Conservation (phyloP, 2,888 invertebrate species). For the Plutella xylostella region DNA sequence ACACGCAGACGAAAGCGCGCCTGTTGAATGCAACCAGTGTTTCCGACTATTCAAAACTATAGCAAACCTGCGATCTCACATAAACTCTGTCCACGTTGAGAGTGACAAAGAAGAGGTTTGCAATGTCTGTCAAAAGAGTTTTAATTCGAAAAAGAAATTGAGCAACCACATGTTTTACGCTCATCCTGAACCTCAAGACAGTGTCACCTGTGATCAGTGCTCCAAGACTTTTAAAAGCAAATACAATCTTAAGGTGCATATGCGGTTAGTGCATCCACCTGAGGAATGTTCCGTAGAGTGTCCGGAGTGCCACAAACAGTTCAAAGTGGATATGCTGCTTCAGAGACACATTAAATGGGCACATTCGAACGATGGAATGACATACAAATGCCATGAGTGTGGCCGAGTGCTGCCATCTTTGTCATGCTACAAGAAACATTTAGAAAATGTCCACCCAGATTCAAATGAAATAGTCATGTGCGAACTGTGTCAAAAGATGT, state of each 20-base stretch:
- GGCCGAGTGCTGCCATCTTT: slow-evolving; percentile 23
- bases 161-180: slow-evolving; percentile 30
- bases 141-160: slow-evolving; percentile 26
- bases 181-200: slow-evolving; percentile 25
- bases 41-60: slow-evolving; percentile 26
- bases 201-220: slow-evolving; percentile 25
- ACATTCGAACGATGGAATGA: slow-evolving; percentile 27
- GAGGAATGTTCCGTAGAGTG: slow-evolving; percentile 23
- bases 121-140: slow-evolving; percentile 25
- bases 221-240: slow-evolving; percentile 26
- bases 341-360: slow-evolving; percentile 30
- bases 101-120: slow-evolving; percentile 21
- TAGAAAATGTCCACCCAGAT: slow-evolving; percentile 25
- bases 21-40: slow-evolving; percentile 25
- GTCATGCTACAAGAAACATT: slow-evolving; percentile 22
- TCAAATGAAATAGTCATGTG: slow-evolving; percentile 12
- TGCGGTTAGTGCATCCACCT: slow-evolving; percentile 26
- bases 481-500: slow-evolving; percentile 16
- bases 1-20: slow-evolving; percentile 22
- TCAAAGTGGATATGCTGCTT: slow-evolving; percentile 27
- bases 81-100: slow-evolving; percentile 24
- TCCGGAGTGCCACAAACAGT: slow-evolving; percentile 24
- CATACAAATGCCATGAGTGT: slow-evolving; percentile 28
- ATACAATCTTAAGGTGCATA: slow-evolving; percentile 29
- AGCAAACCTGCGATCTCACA: slow-evolving; percentile 25